Base-by-base conservation (phyloP, 2,797 vertebrate species). In the Phylloscopus collybita region DNA sequence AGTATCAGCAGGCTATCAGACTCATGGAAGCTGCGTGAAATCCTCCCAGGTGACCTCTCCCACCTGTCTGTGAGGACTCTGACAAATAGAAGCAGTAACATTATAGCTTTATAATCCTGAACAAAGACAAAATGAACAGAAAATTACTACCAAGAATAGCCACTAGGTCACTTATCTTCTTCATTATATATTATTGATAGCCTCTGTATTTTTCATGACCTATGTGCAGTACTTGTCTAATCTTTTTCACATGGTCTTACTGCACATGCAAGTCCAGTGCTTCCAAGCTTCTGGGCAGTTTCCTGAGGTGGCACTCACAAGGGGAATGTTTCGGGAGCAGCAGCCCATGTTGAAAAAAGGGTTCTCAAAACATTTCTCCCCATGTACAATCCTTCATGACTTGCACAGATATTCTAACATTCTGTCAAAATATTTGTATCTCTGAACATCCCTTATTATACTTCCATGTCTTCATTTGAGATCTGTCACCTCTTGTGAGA, bases 161-260 rank as follows among this genome's bases (percentile, higher is more conserved):
- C 8, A 4, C 34, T 26, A 45, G 15, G 15, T 40, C 61, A 78
- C 61, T 86, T 57, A 70, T 20, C 51, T 60, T 56, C 60, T 57
- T 73, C 51, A 17, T 42, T 26, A 45, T 80, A 11, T 34, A 60
- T 67, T 86, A 80, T 76, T 72, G 27, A 71, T 32, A 72, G 23
- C 44, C 11, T 45, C 60, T 76, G 9, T 79, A 88, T 80, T 92
- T 94, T 88, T 83, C 72, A 88, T 75, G 4, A 40, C 27, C 57
- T 72, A 3, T 47, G 23, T 67, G 82, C 50, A 56, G 30, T 34
- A 86, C n/a, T 80, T 65, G 59, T 25, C 34, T 32, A 8, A 16
- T 38, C 84, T 56, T 36, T 79, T 64, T 27, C 49, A 32, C 38
- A 30, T 10, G 9, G 15, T 51, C 36, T 72, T 34, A 27, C 23